These are phyloP conservation scores for Cephalopholis sonnerati DNA, from an alignment of 2,113 vertebrate genomes.

Conservation along the genomic window DNA sequence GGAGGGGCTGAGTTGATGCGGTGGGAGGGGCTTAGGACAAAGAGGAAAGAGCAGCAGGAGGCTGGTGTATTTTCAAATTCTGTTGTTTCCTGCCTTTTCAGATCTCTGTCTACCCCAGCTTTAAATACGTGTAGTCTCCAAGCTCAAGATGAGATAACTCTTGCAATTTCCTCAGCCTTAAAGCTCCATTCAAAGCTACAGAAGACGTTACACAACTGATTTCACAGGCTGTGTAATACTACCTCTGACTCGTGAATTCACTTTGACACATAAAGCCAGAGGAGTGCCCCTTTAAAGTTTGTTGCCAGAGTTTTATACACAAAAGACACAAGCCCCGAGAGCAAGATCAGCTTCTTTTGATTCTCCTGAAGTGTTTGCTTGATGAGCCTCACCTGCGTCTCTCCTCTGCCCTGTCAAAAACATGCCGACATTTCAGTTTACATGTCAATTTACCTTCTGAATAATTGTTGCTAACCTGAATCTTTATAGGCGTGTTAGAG, in stretches of 20 bases:
- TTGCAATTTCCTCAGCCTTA: no score
- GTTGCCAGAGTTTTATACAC: neutral
- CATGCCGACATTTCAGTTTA: neutral
- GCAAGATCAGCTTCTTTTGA: neutral
- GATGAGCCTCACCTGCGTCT: neutral
- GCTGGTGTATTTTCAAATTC: no score
- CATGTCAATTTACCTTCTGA: neutral
- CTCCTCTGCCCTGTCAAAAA: neutral
- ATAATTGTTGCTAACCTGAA: neutral
- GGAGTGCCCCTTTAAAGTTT: slow-evolving; percentile 4
- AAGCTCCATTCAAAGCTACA: neutral
- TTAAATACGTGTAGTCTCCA: no score
- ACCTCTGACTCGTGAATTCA: neutral
- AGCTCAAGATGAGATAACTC: no score
- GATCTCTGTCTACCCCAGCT: no score
- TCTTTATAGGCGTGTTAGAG: neutral
- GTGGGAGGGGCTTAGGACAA: no score
- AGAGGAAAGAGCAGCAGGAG: no score
- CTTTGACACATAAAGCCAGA: neutral
- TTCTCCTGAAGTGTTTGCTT: neutral
- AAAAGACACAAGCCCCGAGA: neutral
- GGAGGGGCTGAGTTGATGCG: no score
- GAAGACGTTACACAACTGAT: neutral
- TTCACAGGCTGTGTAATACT: neutral
- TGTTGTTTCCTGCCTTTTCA: neutral